Evolutionary conservation across 2,797 vertebrate species (phyloP), one percentile per base, ranked within the genome.

Genomic region (Ciconia nigra): DNA sequence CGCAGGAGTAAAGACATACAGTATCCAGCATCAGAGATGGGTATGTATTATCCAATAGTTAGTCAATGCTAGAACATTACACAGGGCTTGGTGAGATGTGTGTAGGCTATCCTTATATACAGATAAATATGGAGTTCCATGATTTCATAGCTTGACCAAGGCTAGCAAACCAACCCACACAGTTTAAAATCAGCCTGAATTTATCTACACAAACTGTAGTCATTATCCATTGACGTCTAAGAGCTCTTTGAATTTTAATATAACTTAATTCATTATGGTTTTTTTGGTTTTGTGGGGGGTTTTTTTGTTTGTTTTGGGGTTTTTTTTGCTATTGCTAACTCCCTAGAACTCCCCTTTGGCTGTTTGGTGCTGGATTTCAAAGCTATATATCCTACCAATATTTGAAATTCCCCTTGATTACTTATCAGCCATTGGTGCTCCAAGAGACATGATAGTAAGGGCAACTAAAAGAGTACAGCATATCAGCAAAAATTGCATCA

Each of bases 101-200:
- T 62, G 33, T 31, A 51, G 5, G 12, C 7, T 57, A 20, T 46
- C 44, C 33, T 51, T 52, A 67, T 31, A 33, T 5, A n/a, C 8
- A 71, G 13, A 26, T 52, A 71, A 55, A 41, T 35, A 19, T 20
- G 31, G 41, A 84, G 33, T 59, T 81, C 20, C 15, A 5, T 47
- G 18, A 42, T 31, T 72, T 67, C 55, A 25, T 47, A 57, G 3
- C 7, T 72, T 91, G 24, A 82, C 7, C 21, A 58, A 39, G 15
- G 4, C 15, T 71, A 11, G 42, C 4, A 72, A 87, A 87, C 3
- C 3, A 49, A 29, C 0, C 0, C 24, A 63, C 1, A 1, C 3
- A 44, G 5, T 35, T 92, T 49, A 78, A 86, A 71, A 88, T 71
- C 41, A 81, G 7, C 3, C 12, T 44, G 8, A 71, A 49, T 74